A percentile compares a stretch with the other conserved stretches of the same genome.
Conservation (phyloP, 1,140 invertebrate genomes). For the Limonius californicus region DNA sequence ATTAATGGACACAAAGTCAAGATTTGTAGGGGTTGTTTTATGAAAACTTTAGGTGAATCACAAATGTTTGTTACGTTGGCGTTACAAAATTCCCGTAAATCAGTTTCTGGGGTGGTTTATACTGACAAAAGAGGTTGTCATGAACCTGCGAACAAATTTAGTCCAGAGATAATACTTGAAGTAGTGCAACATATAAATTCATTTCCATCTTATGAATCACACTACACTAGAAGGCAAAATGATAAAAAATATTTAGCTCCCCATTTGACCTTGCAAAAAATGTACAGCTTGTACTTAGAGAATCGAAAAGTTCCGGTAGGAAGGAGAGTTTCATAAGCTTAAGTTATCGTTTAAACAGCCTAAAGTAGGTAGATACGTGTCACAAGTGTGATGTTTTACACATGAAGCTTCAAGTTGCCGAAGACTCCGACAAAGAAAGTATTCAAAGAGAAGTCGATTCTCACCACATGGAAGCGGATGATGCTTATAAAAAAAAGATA, state of each 20-base stretch:
- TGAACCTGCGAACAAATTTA: neutral
- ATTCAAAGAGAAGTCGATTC: neutral
- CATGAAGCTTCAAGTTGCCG: no score
- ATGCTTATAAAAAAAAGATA: no score
- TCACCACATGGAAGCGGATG: neutral
- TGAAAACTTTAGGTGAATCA: slow-evolving; percentile 19
- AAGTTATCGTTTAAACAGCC: slow-evolving; percentile 24
- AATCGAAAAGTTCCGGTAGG: neutral
- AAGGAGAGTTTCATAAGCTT: slow-evolving; percentile 22
- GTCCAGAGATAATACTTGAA: neutral
- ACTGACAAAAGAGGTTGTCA: neutral
- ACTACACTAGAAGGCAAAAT: slow-evolving; percentile 17
- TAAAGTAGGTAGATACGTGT: slow-evolving; percentile 24
- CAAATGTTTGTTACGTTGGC: slow-evolving; percentile 17
- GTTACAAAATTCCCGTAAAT: neutral
- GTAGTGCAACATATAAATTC: neutral
- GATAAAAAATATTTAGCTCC: slow-evolving; percentile 23
- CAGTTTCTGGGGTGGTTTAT: neutral
- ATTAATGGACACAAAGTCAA: slow-evolving; percentile 13
- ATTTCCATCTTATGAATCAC: slow-evolving; percentile 18
- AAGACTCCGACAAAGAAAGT: slow-evolving; percentile 19
- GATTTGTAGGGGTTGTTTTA: slow-evolving; percentile 21
- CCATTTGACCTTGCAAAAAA: slow-evolving; percentile 19
- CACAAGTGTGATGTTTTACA: slow-evolving; percentile 25
- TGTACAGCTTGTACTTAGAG: slow-evolving; percentile 19